phyloP scores from a whole-genome alignment of 2,888 invertebrate genomes.

The Tiphia femorata region DNA sequence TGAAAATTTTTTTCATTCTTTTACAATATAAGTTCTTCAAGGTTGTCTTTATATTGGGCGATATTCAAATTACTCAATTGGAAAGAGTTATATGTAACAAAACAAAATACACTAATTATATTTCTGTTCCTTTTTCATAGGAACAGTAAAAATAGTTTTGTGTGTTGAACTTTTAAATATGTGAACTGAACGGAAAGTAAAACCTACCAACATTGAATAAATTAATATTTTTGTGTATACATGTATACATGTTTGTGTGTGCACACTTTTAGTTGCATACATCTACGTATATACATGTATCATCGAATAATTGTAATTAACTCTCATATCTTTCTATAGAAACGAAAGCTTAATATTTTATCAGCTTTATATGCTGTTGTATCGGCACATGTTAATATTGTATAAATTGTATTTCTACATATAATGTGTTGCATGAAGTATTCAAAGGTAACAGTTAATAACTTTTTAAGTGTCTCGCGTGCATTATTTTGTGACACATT shows the following conservation, averaged over 20 bases:
- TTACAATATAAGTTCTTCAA: conserved; percentile 30
- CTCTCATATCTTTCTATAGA: conserved; percentile 37
- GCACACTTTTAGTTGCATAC: no score
- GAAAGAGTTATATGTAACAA: conserved; percentile 22
- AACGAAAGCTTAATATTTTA: conserved; percentile 37
- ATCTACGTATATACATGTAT: conserved; percentile 30
- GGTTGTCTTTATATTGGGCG: conserved; percentile 30
- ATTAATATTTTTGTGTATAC: conserved; percentile 42
- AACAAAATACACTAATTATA: conserved; percentile 1
- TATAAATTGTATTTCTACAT: conserved; percentile 30
- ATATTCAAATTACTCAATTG: conserved; percentile 32
- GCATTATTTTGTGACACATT: no score
- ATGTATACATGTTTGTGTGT: conserved; percentile 21
- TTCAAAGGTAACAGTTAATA: no score
- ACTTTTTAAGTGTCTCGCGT: no score
- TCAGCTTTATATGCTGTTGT: conserved; percentile 34
- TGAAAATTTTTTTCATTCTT: conserved; percentile 40
- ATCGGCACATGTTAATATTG: conserved; percentile 42
- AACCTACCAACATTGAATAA: conserved; percentile 35
- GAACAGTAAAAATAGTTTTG: conserved; percentile 30
- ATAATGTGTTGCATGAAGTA: conserved; percentile 28
- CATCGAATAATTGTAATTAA: conserved; percentile 41
- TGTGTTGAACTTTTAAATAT: conserved; percentile 23
- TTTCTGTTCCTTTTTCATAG: background rate
- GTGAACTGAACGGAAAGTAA: conserved; percentile 38